Evolutionary conservation across 2,888 invertebrate species (phyloP).

Genomic region (Drosophila nigricruria): DNA sequence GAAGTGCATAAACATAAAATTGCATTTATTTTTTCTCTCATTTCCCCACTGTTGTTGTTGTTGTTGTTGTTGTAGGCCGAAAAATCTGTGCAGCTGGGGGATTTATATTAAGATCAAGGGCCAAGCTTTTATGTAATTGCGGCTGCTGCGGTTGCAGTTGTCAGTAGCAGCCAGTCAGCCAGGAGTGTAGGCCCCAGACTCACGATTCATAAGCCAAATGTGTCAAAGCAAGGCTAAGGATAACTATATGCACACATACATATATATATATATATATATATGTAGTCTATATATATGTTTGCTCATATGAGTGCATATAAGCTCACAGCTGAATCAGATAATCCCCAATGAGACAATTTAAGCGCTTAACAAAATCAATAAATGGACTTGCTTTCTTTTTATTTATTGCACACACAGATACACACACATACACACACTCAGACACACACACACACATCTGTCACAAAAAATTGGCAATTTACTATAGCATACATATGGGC

Average conservation of each 20-base stretch:
- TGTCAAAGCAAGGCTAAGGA: slow-evolving; percentile 23
- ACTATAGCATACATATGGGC: slow-evolving; percentile 48
- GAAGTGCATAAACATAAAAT: slow-evolving; percentile 66
- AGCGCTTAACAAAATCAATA: slow-evolving; percentile 57
- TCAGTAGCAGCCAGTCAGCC: slow-evolving; percentile 12
- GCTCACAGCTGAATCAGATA: slow-evolving; percentile 42
- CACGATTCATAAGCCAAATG: slow-evolving; percentile 18
- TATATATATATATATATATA: neutral
- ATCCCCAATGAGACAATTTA: slow-evolving; percentile 69
- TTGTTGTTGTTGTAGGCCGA: slow-evolving; percentile 18
- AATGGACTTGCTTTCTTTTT: slow-evolving; percentile 22
- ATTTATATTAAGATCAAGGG: slow-evolving; percentile 58
- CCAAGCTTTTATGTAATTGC: slow-evolving; percentile 52
- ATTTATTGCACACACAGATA: slow-evolving; percentile 11
- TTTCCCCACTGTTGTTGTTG: slow-evolving; percentile 3
- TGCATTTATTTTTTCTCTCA: slow-evolving; percentile 40
- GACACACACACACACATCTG: slow-evolving; percentile 11
- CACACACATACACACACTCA: slow-evolving; percentile 7
- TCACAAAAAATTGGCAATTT: slow-evolving; percentile 24
- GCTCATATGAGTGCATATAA: neutral
- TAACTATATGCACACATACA: neutral
- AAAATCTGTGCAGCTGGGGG: slow-evolving; percentile 20
- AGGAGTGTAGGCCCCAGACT: slow-evolving; percentile 14
- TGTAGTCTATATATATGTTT: neutral
- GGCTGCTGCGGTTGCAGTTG: slow-evolving; percentile 38